phyloP scores from a whole-genome alignment of 2,888 invertebrate genomes.

The Dimorphilus gyrociliatus region DNA sequence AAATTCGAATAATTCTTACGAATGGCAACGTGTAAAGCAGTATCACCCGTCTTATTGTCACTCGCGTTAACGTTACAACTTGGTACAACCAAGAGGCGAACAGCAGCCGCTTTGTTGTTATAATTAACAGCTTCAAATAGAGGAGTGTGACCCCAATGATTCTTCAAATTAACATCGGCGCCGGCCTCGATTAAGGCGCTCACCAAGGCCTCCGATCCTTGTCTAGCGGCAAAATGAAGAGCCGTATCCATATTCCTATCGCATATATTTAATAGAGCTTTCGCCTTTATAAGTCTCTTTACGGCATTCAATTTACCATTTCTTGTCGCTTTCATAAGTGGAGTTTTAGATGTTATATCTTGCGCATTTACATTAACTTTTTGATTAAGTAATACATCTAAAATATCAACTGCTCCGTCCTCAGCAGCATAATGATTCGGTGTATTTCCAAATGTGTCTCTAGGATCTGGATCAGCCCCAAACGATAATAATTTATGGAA shows the following conservation, averaged over 20 bases:
- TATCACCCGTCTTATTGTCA: constrained; percentile 35
- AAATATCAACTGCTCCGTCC: constrained; percentile 31
- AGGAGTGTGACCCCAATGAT: constrained; percentile 36
- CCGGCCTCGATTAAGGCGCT: constrained; percentile 28
- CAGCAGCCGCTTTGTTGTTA: constrained; percentile 33
- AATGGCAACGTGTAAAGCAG: constrained; percentile 34
- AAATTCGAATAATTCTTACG: constrained; percentile 34
- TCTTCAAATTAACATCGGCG: constrained; percentile 32
- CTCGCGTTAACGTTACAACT: constrained; percentile 32
- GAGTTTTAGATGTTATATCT: constrained; percentile 36
- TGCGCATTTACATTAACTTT: constrained; percentile 31
- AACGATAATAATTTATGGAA: constrained; percentile 30
- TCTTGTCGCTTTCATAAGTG: constrained; percentile 36
- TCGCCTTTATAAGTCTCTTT: constrained; percentile 22
- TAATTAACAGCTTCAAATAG: constrained; percentile 37
- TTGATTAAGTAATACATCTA: constrained; percentile 29
- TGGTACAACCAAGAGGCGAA: constrained; percentile 19
- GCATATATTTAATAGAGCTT: constrained; percentile 29
- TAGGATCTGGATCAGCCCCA: constrained; percentile 30
- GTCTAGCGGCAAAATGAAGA: constrained; percentile 32
- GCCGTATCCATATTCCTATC: constrained; percentile 36
- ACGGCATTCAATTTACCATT: constrained; percentile 35
- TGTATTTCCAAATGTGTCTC: constrained; percentile 36
- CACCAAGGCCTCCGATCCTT: constrained; percentile 31
- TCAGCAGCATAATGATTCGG: constrained; percentile 37